Evolutionary conservation across 2,888 invertebrate genomes (phyloP), one percentile per base, ranked within the genome.

Genomic region (Nymphalis polychloros): DNA sequence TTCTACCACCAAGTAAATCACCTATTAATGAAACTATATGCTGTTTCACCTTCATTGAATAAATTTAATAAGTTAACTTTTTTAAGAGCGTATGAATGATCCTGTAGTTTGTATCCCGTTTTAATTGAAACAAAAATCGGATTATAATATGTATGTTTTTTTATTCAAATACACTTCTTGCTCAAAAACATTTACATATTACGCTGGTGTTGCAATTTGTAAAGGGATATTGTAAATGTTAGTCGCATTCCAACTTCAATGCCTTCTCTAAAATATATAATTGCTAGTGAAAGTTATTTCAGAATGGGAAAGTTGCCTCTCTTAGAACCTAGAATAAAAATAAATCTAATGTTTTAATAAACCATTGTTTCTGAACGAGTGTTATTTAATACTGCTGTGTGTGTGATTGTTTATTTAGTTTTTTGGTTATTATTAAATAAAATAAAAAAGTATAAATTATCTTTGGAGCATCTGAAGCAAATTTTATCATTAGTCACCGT

Each of bases 241-340:
- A 50, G 47, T 63, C 59, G 59, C 52, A 64, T 60, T 68, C 35
- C 52, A 47, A 59, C 50, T 64, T 68, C 35, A 47, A 47, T 59
- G 59, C 59, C 59, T 59, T 53, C 47, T 63, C 23, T 60, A 41
- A 50, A 41, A 62, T 31, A 57, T 19, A 64, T 49, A 19, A 53
- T 6, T 71, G 64, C 19, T 64, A 67, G 67, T 46, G 62, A 74
- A 74, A 74, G 74, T 73, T 47, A 55, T 53, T 70, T 67, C 64
- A 23, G 52, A 67, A 70, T 62, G 68, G 59, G 74, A 74, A 71
- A 74, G 72, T 72, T 70, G 69, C 66, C 49, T 65, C 68, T 57
- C 62, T 19, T 41, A 63, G 48, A 47, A 60, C 60, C 66, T 66
- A 53, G 59, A 59, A 67, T 64, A 41, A 41, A 41, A 41, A 41